Percentiles rank a stretch among this genome's conserved stretches.
phyloP scores from a whole-genome alignment of 2,888 invertebrate species.

The Habroteleia sp. region DNA sequence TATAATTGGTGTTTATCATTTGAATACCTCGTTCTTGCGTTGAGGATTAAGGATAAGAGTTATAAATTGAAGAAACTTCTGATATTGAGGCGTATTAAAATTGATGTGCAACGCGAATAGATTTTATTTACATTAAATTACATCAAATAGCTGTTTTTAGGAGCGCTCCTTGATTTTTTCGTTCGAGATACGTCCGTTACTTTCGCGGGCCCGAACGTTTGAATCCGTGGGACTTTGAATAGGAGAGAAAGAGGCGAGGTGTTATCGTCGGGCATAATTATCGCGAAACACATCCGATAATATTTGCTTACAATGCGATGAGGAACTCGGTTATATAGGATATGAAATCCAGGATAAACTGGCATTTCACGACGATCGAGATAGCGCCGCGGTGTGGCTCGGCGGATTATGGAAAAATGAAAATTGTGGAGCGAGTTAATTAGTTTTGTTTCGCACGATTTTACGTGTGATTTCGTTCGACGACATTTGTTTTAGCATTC shows the following conservation, averaged over 20 bases:
- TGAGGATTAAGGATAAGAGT: too few species aligned
- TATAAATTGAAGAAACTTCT: too few species aligned
- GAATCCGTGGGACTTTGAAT: conserved; percentile 42
- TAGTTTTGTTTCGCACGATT: conserved; percentile 21
- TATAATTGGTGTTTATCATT: too few species aligned
- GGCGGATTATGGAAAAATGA: conserved; percentile 4
- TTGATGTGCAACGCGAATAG: too few species aligned
- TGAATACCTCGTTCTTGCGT: too few species aligned
- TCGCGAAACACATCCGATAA: conserved; percentile 56
- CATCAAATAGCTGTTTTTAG: too few species aligned
- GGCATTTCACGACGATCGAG: conserved; percentile 56
- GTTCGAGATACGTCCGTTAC: conserved; percentile 38
- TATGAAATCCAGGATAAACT: conserved; percentile 37
- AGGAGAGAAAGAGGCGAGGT: conserved; percentile 29
- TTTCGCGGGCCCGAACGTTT: conserved; percentile 23
- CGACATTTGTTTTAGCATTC: conserved; percentile 5
- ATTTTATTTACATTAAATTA: too few species aligned
- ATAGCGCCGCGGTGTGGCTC: conserved; percentile 20
- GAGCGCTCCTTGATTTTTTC: too few species aligned
- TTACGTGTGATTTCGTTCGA: conserved; percentile 5
- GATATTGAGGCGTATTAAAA: too few species aligned
- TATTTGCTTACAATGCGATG: conserved; percentile 58
- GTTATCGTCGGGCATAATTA: conserved; percentile 48
- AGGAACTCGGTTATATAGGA: conserved; percentile 38
- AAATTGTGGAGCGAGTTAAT: conserved; percentile 9